phyloP scores from a whole-genome alignment of 1,140 invertebrate genomes.

The Drosophila quadrilineata region DNA sequence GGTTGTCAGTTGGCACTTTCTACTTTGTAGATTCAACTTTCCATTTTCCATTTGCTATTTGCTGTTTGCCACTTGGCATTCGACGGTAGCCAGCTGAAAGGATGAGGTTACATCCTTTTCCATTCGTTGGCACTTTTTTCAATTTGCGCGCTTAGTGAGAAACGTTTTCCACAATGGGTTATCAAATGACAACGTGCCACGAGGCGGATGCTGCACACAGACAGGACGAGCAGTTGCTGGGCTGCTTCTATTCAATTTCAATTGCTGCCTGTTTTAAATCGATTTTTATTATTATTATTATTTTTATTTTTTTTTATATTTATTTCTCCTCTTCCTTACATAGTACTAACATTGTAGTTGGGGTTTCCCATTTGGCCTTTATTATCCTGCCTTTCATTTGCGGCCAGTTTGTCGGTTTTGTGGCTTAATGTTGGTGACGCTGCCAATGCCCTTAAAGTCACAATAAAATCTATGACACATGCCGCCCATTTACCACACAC shows the following conservation, averaged over 20 bases:
- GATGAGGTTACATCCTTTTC: conserved; percentile 25
- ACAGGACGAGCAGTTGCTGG: conserved; percentile 1
- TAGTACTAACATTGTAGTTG: conserved; percentile 19
- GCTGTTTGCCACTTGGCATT: conserved; percentile 24
- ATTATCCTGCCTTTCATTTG: conserved; percentile 25
- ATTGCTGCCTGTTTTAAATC: conserved; percentile 77
- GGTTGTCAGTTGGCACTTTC: conserved; percentile 45
- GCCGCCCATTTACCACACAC: too few species aligned
- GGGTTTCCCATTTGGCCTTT: conserved; percentile 10
- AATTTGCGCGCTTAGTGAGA: conserved; percentile 58
- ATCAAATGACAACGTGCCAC: conserved; percentile 75
- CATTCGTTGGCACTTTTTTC: conserved; percentile 58
- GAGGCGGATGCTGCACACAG: conserved; percentile 36
- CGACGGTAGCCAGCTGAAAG: not conserved
- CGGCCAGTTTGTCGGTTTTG: conserved; percentile 19
- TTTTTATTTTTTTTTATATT: conserved; percentile 33
- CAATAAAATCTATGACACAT: conserved; percentile 29
- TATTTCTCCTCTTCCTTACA: conserved; percentile 13
- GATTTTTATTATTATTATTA: conserved; percentile 75
- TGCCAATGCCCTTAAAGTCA: conserved; percentile 30
- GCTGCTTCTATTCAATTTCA: conserved; percentile 69
- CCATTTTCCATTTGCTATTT: conserved; percentile 31
- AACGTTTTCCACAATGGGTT: conserved; percentile 72
- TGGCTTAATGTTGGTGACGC: conserved; percentile 34
- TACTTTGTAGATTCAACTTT: too few species aligned